phyloP scores from a whole-genome alignment of 2,888 invertebrate genomes.

The Acleris cristana region DNA sequence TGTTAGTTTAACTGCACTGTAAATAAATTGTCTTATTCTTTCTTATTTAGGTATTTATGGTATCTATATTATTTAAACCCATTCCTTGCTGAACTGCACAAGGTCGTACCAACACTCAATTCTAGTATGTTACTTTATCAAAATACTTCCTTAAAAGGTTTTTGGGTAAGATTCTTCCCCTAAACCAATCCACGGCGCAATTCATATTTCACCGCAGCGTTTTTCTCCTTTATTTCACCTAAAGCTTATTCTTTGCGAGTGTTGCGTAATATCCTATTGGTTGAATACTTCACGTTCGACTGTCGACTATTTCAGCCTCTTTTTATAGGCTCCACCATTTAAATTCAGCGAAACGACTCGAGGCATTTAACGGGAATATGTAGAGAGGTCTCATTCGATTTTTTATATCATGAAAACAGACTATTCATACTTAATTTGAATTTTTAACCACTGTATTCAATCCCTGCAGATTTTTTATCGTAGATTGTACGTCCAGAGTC shows the following conservation, averaged over 20 bases:
- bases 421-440: too few species aligned
- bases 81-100: too few species aligned
- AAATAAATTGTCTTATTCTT: too few species aligned
- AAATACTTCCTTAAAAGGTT: neutral
- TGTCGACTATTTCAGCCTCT: constrained; percentile 48
- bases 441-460: too few species aligned
- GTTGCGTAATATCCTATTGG: constrained; percentile 45
- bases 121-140: neutral
- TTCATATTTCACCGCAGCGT: constrained; percentile 28
- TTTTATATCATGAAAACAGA: neutral
- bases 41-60: too few species aligned
- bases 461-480: too few species aligned
- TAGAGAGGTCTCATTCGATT: constrained; percentile 2
- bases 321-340: constrained; percentile 54
- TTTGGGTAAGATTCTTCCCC: neutral
- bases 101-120: too few species aligned
- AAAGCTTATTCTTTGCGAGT: constrained; percentile 43
- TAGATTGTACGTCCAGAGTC: too few species aligned
- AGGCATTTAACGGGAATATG: constrained; percentile 6
- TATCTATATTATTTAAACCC: too few species aligned
- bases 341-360: constrained; percentile 47
- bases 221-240: constrained; percentile 43
- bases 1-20: too few species aligned
- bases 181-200: neutral
- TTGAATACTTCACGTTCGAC: constrained; percentile 38